Base-by-base conservation (phyloP, 2,888 invertebrate species). In the Octonoba sinensis region DNA sequence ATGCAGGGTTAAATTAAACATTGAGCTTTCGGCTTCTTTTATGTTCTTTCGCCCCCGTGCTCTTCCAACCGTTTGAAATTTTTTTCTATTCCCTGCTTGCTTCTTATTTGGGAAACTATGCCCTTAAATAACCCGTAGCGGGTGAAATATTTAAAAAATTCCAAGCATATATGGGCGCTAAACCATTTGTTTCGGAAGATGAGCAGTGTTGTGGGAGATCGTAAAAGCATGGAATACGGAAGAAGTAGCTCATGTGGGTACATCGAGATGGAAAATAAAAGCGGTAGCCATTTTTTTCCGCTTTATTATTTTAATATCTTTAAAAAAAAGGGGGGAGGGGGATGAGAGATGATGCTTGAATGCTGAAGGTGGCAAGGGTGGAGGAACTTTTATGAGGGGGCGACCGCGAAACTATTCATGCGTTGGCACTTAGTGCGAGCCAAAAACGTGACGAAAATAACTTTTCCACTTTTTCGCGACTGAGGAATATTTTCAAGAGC, bases 161-260 rank as follows among this genome's bases (percentile, higher is more conserved):
- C 62, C 36, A 11, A 36, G 36, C 36, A 36, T 36, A 36, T 36
- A 36, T 36, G 36, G 36, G 36, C 36, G 36, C 36, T 36, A 36
- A 46, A 46, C 64, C 62, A 70, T 70, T 77, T 77, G 77, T 77
- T 77, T 77, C 64, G 69, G 24, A 46, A n/a, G 44, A 62, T 62
- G 44, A 62, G 44, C 44, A 36, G 8, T 11, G 36, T 36, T 36
- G 36, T 4, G 36, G 11, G 36, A 36, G 36, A 36, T 44, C 62
- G 18, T 62, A 62, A 62, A 62, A 16, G 62, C 8, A 62, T 16
- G 20, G 44, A n/a, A 22, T 44, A 12, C n/a, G 3, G 44, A 36
- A 36, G 36, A 36, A 36, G 36, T 1, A 36, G 36, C 36, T 2
- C 36, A 11, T 36, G 36, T 36, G 36, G 11, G 36, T 36, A 36